Conservation (phyloP, 2,888 invertebrate species). For the Quadriops clusia region DNA sequence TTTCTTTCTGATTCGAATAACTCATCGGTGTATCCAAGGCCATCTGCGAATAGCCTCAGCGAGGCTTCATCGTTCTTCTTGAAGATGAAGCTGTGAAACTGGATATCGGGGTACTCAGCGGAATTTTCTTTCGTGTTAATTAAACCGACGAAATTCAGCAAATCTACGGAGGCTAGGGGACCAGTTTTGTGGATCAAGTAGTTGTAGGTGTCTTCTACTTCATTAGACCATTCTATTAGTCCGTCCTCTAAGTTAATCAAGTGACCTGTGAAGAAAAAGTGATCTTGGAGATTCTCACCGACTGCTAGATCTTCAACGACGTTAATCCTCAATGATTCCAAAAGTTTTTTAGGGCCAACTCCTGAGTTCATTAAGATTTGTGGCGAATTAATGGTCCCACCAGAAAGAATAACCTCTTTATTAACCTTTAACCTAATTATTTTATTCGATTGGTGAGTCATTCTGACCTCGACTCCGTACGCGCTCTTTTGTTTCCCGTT, state of each 20-base stretch:
- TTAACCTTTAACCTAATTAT: constrained; percentile 45
- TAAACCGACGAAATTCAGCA: too few relatives aligned
- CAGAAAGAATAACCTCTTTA: constrained; percentile 61
- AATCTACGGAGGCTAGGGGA: too few relatives aligned
- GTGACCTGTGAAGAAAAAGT: constrained; percentile 51
- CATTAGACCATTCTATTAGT: too few relatives aligned
- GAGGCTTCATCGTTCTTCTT: too few relatives aligned
- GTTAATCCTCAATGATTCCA: constrained; percentile 42
- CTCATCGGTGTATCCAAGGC: too few relatives aligned
- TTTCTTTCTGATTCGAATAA: constrained; percentile 45
- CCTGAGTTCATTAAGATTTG: constrained; percentile 70
- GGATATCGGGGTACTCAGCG: too few relatives aligned
- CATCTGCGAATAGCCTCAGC: too few relatives aligned
- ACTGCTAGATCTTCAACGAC: constrained; percentile 48
- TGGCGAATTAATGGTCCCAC: constrained; percentile 65
- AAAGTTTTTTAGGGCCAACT: constrained; percentile 50
- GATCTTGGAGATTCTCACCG: constrained; percentile 59
- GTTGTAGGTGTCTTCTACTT: too few relatives aligned
- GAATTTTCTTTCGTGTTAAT: too few relatives aligned
- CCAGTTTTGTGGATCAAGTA: constrained; percentile 25
- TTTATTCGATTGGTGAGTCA: constrained; percentile 38
- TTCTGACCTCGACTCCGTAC: constrained; percentile 46
- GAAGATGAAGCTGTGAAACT: too few relatives aligned
- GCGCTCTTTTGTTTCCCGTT: constrained; percentile 44
- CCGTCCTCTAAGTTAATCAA: too few relatives aligned